Evolutionary conservation across 2,888 invertebrate species (phyloP).

Genomic region (Diarsia rubi): DNA sequence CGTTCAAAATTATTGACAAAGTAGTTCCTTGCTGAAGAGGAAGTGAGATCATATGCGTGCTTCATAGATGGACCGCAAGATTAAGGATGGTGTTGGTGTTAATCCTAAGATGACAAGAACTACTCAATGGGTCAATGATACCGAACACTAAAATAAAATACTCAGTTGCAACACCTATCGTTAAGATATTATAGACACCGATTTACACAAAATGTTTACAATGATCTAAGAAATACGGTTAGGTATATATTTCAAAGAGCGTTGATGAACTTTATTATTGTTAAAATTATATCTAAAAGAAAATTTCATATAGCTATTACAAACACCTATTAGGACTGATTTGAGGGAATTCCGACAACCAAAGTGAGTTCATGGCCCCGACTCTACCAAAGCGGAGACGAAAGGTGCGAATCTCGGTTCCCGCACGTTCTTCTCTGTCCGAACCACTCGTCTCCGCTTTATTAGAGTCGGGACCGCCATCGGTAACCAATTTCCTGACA

Average conservation of each 20-base stretch:
- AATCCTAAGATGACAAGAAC: background rate
- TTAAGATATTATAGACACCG: constrained; percentile 26
- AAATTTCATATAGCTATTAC: background rate
- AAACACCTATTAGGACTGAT: constrained; percentile 23
- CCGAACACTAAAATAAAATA: constrained; percentile 19
- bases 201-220: constrained; percentile 25
- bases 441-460: background rate
- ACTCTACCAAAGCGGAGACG: background rate
- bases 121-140: background rate
- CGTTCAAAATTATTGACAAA: constrained; percentile 24
- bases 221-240: constrained; percentile 34
- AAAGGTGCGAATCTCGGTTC: background rate
- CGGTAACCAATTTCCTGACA: background rate
- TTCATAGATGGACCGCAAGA: background rate
- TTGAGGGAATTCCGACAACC: background rate
- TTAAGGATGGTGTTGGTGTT: background rate
- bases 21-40: background rate
- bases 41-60: constrained; percentile 4
- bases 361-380: background rate
- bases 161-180: constrained; percentile 24
- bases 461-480: background rate
- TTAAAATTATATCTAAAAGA: constrained; percentile 5
- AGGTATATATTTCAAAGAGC: constrained; percentile 39
- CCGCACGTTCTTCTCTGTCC: background rate
- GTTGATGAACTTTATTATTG: constrained; percentile 24